phyloP scores from a whole-genome alignment of 2,113 vertebrate species.

The Gopherus flavomarginatus region DNA sequence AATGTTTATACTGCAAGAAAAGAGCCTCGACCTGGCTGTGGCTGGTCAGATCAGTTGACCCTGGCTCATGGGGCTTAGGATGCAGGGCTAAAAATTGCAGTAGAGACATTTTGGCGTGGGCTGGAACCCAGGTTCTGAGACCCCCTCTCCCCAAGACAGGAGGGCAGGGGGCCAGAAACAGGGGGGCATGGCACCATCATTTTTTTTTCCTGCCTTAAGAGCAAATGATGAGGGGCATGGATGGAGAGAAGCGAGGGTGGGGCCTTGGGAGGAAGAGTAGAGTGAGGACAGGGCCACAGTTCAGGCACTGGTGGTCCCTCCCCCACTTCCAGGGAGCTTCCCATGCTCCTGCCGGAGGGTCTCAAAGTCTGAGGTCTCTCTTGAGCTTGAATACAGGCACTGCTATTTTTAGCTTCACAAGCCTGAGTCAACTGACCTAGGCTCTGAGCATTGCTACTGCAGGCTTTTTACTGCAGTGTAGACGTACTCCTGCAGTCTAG shows the following conservation, averaged over 20 bases:
- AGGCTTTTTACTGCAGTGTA: not conserved
- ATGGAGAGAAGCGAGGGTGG: too few species aligned
- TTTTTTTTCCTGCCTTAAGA: too few species aligned
- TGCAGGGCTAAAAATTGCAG: not conserved
- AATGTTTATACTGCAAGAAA: not conserved
- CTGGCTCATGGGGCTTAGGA: not conserved
- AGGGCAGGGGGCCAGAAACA: not conserved
- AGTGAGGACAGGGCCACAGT: too few species aligned
- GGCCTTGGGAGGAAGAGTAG: too few species aligned
- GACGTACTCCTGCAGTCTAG: not conserved
- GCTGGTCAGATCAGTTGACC: not conserved
- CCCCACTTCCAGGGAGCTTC: too few species aligned
- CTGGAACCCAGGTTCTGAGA: not conserved
- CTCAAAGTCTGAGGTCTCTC: not conserved
- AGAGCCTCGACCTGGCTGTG: not conserved
- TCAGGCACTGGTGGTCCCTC: too few species aligned
- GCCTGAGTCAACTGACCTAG: not conserved
- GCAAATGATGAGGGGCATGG: too few species aligned
- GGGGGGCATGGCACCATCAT: too few species aligned
- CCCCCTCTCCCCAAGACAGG: not conserved
- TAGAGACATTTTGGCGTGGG: not conserved
- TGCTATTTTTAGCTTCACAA: not conserved
- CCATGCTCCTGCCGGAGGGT: not conserved
- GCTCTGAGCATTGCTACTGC: not conserved
- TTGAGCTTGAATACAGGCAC: not conserved